Evolutionary conservation across 2,113 vertebrate genomes (phyloP), one percentile per base, ranked within the genome.

Genomic region (Oxyruncus cristatus): DNA sequence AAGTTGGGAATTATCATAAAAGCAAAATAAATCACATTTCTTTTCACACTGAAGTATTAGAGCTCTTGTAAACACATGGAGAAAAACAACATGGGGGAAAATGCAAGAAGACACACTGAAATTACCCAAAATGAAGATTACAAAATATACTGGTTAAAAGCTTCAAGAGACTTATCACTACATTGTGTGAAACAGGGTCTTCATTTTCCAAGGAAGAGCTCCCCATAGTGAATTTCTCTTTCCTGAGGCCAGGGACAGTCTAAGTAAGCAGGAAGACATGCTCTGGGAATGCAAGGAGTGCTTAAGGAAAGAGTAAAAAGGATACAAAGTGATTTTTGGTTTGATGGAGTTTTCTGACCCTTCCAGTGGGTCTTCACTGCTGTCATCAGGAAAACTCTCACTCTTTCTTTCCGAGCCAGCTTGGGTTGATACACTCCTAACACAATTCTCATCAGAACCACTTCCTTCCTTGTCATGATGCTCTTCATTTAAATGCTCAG

Each of bases 301-400:
- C 32, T 63, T 47, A 46, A n/a, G 30, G 22, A 32, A 26, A 24
- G 5, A 27, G 50, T 28, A 23, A 18, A 53, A 98, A 99, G 99
- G 99, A 99, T 99, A 99, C 99, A 94, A 66, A 41, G 95, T 71
- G 22, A 77, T 6, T 52, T 50, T 76, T 3, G 81, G 55, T 50
- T 84, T 84, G 47, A 33, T 28, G 42, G 97, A 82, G 13, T 83
- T 62, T 33, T 85, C 89, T 12, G 93, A 73, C 37, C 56, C 70
- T 47, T 87, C 84, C 14, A 22, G 47, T 2, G 63, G 61, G 1
- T 96, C 89, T 52, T 91, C 80, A 1, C 28, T 37, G 6, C 76
- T 91, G 56, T 70, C 82, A 6, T 67, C 89, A n/a, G 87, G 91
- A 13, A 63, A 71, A 53, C 74, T 81, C 22, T 68, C 59, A 2